Conservation (phyloP, 2,797 vertebrate species). For the Pangasius djambal region DNA sequence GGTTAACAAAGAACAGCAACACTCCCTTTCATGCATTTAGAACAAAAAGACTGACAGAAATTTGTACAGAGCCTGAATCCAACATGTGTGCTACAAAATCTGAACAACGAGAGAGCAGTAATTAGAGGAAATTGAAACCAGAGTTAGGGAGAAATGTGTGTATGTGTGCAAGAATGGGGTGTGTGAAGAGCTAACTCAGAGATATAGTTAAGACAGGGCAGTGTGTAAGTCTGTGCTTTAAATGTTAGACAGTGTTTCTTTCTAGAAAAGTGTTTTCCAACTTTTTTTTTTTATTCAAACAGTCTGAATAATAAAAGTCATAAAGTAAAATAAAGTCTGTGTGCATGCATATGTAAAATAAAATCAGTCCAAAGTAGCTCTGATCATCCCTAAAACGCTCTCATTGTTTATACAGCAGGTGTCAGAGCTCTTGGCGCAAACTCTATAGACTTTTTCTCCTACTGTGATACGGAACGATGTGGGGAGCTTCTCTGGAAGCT, state of each 20-base stretch:
- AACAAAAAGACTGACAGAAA: conserved; percentile 51
- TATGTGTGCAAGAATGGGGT: not conserved
- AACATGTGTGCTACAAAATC: conserved; percentile 47
- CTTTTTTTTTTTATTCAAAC: not conserved
- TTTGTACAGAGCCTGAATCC: conserved; percentile 49
- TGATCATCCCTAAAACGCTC: not conserved
- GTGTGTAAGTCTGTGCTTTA: conserved; percentile 54
- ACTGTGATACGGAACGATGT: not conserved
- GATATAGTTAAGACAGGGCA: conserved; percentile 9
- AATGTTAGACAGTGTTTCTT: not conserved
- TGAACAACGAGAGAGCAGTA: conserved; percentile 44
- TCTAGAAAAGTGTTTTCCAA: not conserved
- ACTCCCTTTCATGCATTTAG: conserved; percentile 22
- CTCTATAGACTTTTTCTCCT: not conserved
- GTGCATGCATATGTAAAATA: not conserved
- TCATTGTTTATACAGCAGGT: not conserved
- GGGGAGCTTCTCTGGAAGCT: not conserved
- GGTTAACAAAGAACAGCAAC: conserved; percentile 45
- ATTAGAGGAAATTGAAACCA: conserved; percentile 54
- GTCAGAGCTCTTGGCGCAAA: not conserved
- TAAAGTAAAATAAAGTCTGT: not conserved
- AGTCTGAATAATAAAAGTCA: not conserved
- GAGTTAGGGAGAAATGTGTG: conserved; percentile 22
- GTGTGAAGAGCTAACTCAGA: conserved; percentile 10
- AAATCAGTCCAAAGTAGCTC: not conserved